Conservation (phyloP, 2,113 vertebrate genomes). For the Otolemur garnettii region DNA sequence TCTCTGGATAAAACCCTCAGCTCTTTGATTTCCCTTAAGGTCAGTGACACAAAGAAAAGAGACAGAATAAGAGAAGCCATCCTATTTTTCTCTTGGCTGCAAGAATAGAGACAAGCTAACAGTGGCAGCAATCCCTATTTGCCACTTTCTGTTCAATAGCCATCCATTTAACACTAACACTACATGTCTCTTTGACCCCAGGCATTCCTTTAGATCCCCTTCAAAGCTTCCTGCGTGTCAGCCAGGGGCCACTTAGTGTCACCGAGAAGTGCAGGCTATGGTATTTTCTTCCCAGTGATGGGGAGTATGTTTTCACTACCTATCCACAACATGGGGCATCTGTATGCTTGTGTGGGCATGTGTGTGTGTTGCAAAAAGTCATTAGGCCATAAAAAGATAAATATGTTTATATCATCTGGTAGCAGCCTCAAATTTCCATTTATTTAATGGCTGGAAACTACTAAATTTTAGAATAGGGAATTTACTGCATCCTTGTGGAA, state of each 20-base stretch:
- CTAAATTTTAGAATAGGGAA: background rate
- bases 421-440: background rate
- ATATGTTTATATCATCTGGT: background rate
- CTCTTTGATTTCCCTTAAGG: background rate
- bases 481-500: background rate
- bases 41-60: background rate
- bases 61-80: background rate
- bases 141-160: background rate
- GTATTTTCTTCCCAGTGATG: constrained; percentile 35
- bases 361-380: background rate
- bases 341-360: background rate
- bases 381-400: background rate
- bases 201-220: background rate
- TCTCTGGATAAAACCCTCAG: background rate
- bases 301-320: background rate
- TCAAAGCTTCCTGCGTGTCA: background rate
- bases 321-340: background rate
- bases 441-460: background rate
- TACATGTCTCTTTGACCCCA: background rate
- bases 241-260: background rate
- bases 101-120: background rate
- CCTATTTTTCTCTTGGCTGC: background rate
- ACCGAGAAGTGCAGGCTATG: background rate
- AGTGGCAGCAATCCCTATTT: background rate
- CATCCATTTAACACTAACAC: background rate